phyloP scores from a whole-genome alignment of 2,113 vertebrate genomes.

The Lontra canadensis region DNA sequence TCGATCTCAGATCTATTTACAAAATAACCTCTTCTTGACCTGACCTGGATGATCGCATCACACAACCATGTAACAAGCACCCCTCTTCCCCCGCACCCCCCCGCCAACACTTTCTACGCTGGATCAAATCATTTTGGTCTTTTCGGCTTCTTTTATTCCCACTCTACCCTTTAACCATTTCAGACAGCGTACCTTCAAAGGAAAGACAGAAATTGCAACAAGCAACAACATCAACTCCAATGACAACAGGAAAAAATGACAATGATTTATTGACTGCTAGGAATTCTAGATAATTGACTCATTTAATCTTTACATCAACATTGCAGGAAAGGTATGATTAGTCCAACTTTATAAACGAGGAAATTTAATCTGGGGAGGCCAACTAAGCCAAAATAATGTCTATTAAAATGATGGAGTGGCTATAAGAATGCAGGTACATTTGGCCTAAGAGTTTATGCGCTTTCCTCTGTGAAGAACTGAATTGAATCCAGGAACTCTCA shows the following conservation, averaged over 20 bases:
- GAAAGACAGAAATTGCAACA: neutral
- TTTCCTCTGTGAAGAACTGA: constrained; percentile 18
- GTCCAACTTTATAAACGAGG: neutral
- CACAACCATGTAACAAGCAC: neutral
- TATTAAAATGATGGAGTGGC: constrained; percentile 23
- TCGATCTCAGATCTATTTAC: neutral
- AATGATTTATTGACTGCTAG: neutral
- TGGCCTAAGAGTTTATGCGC: neutral
- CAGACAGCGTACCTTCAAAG: neutral
- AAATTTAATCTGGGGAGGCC: neutral
- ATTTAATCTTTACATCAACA: constrained; percentile 21
- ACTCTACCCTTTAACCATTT: neutral
- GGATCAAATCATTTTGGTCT: neutral
- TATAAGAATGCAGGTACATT: neutral
- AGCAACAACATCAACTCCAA: neutral
- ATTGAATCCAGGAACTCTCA: neutral
- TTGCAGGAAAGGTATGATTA: neutral
- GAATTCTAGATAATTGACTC: neutral
- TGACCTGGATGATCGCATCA: neutral
- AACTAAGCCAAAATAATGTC: neutral
- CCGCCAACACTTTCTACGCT: neutral
- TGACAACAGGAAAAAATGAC: constrained; percentile 13
- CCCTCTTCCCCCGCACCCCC: neutral
- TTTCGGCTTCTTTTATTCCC: neutral
- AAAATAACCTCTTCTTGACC: neutral